Evolutionary conservation across 2,113 vertebrate species (phyloP).

Genomic region (Myiopsitta monachus): DNA sequence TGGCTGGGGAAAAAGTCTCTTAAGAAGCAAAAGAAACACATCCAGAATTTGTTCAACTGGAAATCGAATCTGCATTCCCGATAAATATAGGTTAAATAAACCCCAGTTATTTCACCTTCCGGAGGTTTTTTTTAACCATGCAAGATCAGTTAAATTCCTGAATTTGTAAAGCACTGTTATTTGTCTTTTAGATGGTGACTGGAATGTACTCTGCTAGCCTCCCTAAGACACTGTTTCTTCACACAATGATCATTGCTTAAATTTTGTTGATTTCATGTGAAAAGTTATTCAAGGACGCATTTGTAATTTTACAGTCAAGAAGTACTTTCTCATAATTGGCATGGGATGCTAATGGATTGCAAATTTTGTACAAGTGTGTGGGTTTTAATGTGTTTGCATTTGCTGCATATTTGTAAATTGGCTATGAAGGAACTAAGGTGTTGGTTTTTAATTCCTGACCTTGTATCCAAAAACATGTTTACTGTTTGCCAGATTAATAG

Average conservation of each 20-base stretch:
- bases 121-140: not conserved
- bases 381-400: slow-evolving; percentile 41
- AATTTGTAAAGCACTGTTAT: slow-evolving; percentile 49
- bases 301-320: slow-evolving; percentile 33
- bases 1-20: not conserved
- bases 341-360: slow-evolving; percentile 44
- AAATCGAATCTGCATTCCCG: slow-evolving; percentile 8
- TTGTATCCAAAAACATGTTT: slow-evolving; percentile 57
- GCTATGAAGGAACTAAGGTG: slow-evolving; percentile 2
- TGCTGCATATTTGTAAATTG: slow-evolving; percentile 56
- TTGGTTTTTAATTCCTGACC: not conserved
- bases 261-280: not conserved
- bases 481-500: not conserved
- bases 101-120: not conserved
- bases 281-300: not conserved
- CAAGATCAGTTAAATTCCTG: slow-evolving; percentile 7
- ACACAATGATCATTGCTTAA: not conserved
- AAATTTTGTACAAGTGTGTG: slow-evolving; percentile 34
- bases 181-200: slow-evolving; percentile 42
- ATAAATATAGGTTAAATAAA: not conserved
- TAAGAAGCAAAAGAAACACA: not conserved
- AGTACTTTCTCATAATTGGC: slow-evolving; percentile 41
- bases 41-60: not conserved
- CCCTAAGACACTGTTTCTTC: slow-evolving; percentile 25
- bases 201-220: slow-evolving; percentile 56